Evolutionary conservation across 2,888 invertebrate genomes (phyloP).

Genomic region (Polydrusus pterygomalis): DNA sequence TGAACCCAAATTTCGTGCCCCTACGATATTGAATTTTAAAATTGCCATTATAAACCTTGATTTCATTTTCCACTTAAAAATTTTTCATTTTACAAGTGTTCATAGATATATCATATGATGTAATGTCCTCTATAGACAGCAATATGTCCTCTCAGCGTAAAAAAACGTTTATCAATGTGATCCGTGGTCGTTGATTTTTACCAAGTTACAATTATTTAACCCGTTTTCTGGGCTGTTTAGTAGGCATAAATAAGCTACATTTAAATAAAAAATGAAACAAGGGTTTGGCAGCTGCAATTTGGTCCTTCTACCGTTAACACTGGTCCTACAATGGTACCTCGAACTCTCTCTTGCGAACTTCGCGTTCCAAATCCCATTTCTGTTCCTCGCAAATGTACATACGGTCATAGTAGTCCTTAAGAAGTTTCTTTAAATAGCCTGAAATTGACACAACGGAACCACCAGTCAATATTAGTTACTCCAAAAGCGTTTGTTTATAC

Average conservation of each 20-base stretch:
- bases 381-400: constrained; percentile 98
- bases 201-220: no score
- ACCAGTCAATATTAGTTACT: constrained; percentile 64
- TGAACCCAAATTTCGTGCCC: constrained; percentile 20
- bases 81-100: neutral
- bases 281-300: neutral
- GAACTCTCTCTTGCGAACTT: constrained; percentile 99
- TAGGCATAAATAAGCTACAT: no score
- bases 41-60: neutral
- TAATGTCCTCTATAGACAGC: no score
- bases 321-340: constrained; percentile 83
- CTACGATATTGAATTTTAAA: neutral
- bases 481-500: constrained; percentile 7
- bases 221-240: no score
- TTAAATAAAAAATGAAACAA: neutral
- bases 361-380: constrained; percentile 99
- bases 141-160: no score
- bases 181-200: no score
- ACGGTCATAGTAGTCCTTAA: constrained; percentile 97
- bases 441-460: constrained; percentile 73
- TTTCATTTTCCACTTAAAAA: neutral
- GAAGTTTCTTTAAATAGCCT: constrained; percentile 92
- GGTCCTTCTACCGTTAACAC: constrained; percentile 1
- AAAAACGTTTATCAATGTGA: no score
- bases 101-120: no score